Evolutionary conservation across 92 coral and sea anemone genomes (phyloP), one percentile per base, ranked within the genome.

Genomic region (Zoanthus gigantus): DNA sequence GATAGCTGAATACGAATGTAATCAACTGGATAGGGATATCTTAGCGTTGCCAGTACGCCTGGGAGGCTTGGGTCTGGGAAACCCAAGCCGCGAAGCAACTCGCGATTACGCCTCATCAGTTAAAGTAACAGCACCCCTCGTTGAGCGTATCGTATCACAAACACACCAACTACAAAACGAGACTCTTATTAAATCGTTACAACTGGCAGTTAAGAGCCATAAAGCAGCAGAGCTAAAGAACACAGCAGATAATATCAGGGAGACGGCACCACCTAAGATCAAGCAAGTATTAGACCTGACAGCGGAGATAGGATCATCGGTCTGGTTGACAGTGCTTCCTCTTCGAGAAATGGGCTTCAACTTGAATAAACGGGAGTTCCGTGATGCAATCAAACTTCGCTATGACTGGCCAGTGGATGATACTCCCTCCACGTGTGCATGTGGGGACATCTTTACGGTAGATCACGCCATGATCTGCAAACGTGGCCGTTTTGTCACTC

Each of bases 111-210:
- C 66, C 66, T 17, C 15, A 58, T 17, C 17, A 11, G 2, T 17
- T 15, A 11, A 12, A 17, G n/a, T n/a, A n/a, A n/a, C n/a, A 11
- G 15, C 17, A 76, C 50, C 92, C 76, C n/a, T n/a, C n/a, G n/a
- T n/a, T n/a, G n/a, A n/a, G n/a, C n/a, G n/a, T n/a, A 89, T 89
- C 72, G 72, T 85, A 45, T 52, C 92, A 18, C 89, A 89, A 48
- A 16, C 74, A 28, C 68, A 82, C 79, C 92, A 84, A 66, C 79
- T 89, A 10, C 92, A 84, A 8, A 86, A 85, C 29, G 86, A 76
- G 34, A 71, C 84, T 45, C 84, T 72, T 15, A 18, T 56, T 8
- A 83, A 60, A 65, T 83, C 71, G 37, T 44, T 68, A 30, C 92
- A 83, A 53, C 77, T 71, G 60, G 83, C 67, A 53, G 89, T 89